Percentiles rank a stretch among this genome's conserved stretches.
phyloP scores from a whole-genome alignment of 2,888 invertebrate genomes.

The Chironomus riparius region DNA sequence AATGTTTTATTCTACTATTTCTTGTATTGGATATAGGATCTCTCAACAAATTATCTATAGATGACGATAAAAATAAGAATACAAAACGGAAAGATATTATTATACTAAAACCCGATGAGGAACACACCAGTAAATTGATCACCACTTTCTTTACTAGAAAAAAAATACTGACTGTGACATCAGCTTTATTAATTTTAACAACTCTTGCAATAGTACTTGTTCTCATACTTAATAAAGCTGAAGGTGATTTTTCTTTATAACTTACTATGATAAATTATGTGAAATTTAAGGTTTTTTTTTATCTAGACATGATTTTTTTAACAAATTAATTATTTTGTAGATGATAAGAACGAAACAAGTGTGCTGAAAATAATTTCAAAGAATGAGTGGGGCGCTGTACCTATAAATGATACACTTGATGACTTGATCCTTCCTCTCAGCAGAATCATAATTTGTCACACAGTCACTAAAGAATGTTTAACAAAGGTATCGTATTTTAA shows the following conservation, averaged over 20 bases:
- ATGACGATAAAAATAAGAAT: too few relatives aligned
- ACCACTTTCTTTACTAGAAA: too few relatives aligned
- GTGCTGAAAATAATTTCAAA: conserved; percentile 46
- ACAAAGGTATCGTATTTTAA: conserved; percentile 41
- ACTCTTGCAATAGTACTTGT: neutral
- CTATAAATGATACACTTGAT: conserved; percentile 43
- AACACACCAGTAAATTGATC: too few relatives aligned
- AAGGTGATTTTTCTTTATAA: neutral
- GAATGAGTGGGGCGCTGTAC: conserved; percentile 59
- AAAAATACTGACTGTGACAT: too few relatives aligned
- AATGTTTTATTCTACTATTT: too few relatives aligned
- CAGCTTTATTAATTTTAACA: too few relatives aligned
- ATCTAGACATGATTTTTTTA: neutral
- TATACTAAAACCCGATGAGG: too few relatives aligned
- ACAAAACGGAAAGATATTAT: too few relatives aligned
- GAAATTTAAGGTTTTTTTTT: neutral
- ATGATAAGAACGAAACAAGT: neutral
- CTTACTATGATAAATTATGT: neutral
- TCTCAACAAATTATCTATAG: too few relatives aligned
- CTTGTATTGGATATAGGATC: too few relatives aligned
- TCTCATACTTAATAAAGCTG: neutral
- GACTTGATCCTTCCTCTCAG: conserved; percentile 45
- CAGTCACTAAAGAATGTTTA: conserved; percentile 52
- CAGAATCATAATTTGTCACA: conserved; percentile 54
- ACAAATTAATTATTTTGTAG: neutral